Evolutionary conservation across 2,797 vertebrate species (phyloP).

Genomic region (Notolabrus celidotus): DNA sequence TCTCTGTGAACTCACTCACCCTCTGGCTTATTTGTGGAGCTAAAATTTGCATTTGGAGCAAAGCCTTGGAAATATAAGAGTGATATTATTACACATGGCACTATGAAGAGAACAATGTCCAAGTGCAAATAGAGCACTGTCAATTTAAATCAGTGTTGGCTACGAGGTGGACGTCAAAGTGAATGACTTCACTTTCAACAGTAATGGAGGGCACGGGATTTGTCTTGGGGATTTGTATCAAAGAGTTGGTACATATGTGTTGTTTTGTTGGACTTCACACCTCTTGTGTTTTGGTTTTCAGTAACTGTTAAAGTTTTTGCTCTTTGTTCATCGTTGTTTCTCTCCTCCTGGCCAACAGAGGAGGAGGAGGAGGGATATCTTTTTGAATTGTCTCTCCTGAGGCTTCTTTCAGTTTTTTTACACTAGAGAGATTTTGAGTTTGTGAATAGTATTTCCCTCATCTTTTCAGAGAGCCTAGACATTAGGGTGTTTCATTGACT

Average conservation of each 20-base stretch:
- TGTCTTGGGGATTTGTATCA: constrained; percentile 18
- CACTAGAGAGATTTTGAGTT: constrained; percentile 27
- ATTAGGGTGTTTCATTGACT: constrained; percentile 6
- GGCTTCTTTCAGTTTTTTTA: constrained; percentile 43
- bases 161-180: constrained; percentile 24
- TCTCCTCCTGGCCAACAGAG: constrained; percentile 38
- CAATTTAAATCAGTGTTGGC: constrained; percentile 52
- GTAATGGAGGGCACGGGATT: background rate
- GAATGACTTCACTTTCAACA: constrained; percentile 38
- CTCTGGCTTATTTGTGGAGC: constrained; percentile 68
- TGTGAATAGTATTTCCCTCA: constrained; percentile 27
- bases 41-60: constrained; percentile 71
- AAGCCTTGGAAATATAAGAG: constrained; percentile 64
- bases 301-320: constrained; percentile 20
- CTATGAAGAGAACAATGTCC: constrained; percentile 57
- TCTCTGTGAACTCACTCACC: constrained; percentile 76
- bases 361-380: constrained; percentile 45
- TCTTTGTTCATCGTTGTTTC: constrained; percentile 32
- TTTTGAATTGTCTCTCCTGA: constrained; percentile 55
- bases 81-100: constrained; percentile 41
- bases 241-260: constrained; percentile 4
- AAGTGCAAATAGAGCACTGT: constrained; percentile 48
- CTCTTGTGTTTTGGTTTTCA: constrained; percentile 28
- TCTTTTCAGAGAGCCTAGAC: constrained; percentile 42
- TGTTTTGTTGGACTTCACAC: constrained; percentile 18